These are phyloP conservation scores for Phytoseiulus persimilis DNA, from an alignment of 2,888 invertebrate genomes.

Conservation along the genomic window DNA sequence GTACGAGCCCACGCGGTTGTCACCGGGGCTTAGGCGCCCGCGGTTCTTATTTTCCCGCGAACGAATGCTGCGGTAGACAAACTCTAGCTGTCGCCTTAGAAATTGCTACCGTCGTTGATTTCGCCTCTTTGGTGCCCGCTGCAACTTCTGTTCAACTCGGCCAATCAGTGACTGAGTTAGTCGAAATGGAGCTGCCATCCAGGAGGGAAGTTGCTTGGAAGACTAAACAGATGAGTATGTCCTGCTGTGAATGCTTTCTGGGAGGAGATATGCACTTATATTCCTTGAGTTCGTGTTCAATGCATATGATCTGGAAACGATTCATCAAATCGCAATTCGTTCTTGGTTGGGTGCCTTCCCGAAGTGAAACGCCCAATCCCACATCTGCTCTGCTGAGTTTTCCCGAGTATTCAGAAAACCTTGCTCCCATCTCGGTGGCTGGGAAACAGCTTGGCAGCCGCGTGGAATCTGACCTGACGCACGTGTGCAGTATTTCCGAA, in stretches of 20 bases:
- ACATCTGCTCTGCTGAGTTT: too few species aligned
- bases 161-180: neutral
- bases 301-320: neutral
- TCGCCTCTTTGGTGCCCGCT: neutral
- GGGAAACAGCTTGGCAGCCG: too few species aligned
- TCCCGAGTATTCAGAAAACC: too few species aligned
- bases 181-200: neutral
- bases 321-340: neutral
- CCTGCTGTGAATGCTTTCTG: neutral
- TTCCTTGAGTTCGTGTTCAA: neutral
- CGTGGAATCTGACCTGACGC: too few species aligned
- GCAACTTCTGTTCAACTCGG: neutral
- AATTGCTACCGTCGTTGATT: conserved; percentile 13
- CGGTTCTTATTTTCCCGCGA: neutral
- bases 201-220: conserved; percentile 26
- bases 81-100: neutral
- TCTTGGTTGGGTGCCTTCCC: too few species aligned
- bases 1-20: neutral
- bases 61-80: neutral
- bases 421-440: too few species aligned
- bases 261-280: neutral
- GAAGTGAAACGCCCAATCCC: too few species aligned
- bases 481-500: neutral
- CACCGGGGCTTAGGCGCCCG: neutral
- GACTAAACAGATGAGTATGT: conserved; percentile 23